phyloP scores from a whole-genome alignment of 2,113 vertebrate species.

The Psittacara wagleri region DNA sequence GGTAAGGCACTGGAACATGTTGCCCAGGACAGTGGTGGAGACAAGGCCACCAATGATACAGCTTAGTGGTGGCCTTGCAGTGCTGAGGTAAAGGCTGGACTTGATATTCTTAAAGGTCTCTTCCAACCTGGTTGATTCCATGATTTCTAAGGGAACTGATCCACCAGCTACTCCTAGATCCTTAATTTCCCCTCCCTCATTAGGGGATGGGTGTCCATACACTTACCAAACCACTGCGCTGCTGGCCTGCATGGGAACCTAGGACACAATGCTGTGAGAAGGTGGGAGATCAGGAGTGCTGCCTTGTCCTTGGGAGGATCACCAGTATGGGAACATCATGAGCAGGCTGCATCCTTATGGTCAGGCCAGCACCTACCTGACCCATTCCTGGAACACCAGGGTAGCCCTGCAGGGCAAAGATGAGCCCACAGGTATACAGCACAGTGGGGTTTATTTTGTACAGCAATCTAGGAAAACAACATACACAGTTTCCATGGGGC shows the following conservation, averaged over 20 bases:
- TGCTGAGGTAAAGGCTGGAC: background rate
- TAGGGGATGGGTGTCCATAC: background rate
- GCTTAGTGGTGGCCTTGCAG: background rate
- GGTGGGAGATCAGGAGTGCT: too few species aligned
- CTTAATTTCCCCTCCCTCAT: background rate
- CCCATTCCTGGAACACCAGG: fast-evolving
- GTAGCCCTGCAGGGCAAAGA: background rate
- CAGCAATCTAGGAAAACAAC: background rate
- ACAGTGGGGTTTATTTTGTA: slow-evolving; percentile 49
- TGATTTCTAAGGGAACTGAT: background rate
- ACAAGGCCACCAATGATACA: background rate
- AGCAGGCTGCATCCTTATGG: fast-evolving
- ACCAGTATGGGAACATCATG: fast-evolving
- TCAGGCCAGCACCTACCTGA: background rate
- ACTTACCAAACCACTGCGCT: fast-evolving
- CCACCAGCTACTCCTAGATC: background rate
- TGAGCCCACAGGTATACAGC: background rate
- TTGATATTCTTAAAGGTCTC: background rate
- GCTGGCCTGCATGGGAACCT: background rate
- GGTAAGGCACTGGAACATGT: background rate
- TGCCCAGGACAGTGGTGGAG: background rate
- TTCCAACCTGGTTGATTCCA: background rate
- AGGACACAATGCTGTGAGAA: fast-evolving
- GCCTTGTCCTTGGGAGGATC: too few species aligned
- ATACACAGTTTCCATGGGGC: background rate